Evolutionary conservation across 2,888 invertebrate species (phyloP), one percentile per base, ranked within the genome.

Genomic region (Thymelicus acteon): DNA sequence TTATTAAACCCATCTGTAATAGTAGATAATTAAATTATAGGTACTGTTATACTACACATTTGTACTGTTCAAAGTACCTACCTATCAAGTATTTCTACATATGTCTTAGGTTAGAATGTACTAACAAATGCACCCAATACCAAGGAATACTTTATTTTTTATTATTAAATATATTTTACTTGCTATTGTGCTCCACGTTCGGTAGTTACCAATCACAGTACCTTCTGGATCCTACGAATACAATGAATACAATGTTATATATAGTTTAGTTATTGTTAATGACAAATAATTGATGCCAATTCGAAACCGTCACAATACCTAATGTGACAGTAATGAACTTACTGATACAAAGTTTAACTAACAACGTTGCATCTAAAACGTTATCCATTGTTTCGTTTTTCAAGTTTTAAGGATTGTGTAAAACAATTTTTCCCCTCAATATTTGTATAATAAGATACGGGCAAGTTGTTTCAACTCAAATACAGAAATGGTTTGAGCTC

Each of bases 61-160:
- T 93, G 93, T 93, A 93, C 93, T 91, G 90, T 82, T 91, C 88
- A 88, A 90, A 93, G 93, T 93, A 93, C 93, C 92, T 93, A 93
- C 92, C 89, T 92, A 90, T 85, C 86, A 85, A 85, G 82, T 89
- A 86, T 85, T 82, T 76, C 86, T 91, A n/a, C n/a, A n/a, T n/a
- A 90, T 85, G 79, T 85, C 87, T 89, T 91, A 90, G 83, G 82
- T 86, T 87, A 85, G 84, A 84, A 83, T 80, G 84, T 85, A 86
- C 85, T 84, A 84, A 86, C 86, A 87, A 86, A 89, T 88, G 89
- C 89, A 90, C 86, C 86, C 86, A 82, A 85, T 85, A 84, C 79
- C 77, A 75, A 82, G 80, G 83, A 82, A 78, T 81, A 79, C 75
- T 77, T 75, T 79, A 75, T 79, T 77, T 77, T 75, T 77, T 72